A percentile compares a stretch with the other conserved stretches of the same genome.
phyloP scores from a whole-genome alignment of 2,888 invertebrate species.

The Toxonevra muliebris region DNA sequence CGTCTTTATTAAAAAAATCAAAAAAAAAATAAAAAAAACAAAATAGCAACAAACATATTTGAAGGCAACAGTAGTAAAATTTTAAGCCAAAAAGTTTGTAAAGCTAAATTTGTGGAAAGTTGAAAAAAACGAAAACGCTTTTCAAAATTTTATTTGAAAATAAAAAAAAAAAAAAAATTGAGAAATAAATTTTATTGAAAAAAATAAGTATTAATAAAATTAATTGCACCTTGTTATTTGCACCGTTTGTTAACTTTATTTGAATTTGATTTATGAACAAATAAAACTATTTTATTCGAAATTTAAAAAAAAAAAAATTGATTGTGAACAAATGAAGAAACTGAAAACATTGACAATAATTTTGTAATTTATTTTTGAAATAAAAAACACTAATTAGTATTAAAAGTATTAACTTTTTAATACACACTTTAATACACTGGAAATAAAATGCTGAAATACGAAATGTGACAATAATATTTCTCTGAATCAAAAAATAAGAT shows the following conservation, averaged over 20 bases:
- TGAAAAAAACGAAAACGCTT: no score
- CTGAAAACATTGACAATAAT: no score
- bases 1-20: conserved; percentile 23
- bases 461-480: conserved; percentile 14
- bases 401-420: no score
- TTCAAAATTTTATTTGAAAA: not conserved
- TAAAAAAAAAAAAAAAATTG: not conserved
- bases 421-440: no score
- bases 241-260: not conserved
- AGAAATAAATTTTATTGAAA: conserved; percentile 3
- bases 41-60: conserved; percentile 18
- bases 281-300: no score
- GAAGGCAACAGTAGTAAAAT: conserved; percentile 6
- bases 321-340: no score
- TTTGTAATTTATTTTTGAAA: no score
- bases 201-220: conserved; percentile 5
- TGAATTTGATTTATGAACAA: no score
- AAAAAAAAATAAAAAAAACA: conserved; percentile 33
- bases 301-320: no score
- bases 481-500: not conserved
- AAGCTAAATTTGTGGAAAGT: no score
- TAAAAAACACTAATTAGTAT: no score
- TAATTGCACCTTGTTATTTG: not conserved
- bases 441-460: conserved; percentile 2
- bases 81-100: not conserved